Conservation (phyloP, 2,888 invertebrate species). For the Drosophila neotestacea region DNA sequence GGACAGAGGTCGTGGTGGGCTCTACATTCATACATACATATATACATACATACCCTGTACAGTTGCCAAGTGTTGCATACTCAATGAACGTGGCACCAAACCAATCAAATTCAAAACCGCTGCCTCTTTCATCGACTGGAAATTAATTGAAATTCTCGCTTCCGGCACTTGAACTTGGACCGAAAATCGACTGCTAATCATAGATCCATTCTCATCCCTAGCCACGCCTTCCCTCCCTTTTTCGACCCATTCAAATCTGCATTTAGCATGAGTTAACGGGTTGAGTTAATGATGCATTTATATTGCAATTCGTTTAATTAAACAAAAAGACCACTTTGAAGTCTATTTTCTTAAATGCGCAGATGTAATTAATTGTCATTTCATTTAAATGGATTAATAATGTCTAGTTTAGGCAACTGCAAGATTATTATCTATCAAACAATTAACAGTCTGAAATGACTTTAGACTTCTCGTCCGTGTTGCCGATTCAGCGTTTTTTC, state of each 20-base stretch:
- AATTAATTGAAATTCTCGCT: constrained; percentile 71
- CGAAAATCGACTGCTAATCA: constrained; percentile 30
- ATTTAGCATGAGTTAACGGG: constrained; percentile 8
- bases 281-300: constrained; percentile 37
- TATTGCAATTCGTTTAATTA: constrained; percentile 34
- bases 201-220: neutral
- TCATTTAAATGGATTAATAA: neutral
- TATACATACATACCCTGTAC: neutral
- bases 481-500: too few species aligned
- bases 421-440: neutral
- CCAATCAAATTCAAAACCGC: constrained; percentile 19
- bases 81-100: constrained; percentile 14
- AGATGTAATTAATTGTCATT: neutral
- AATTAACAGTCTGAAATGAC: too few species aligned
- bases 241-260: constrained; percentile 6
- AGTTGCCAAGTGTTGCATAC: constrained; percentile 55
- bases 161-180: constrained; percentile 40
- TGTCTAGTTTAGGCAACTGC: neutral
- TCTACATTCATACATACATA: too few species aligned
- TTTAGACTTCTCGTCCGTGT: too few species aligned
- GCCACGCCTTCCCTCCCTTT: neutral
- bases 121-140: constrained; percentile 49
- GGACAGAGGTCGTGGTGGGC: constrained; percentile 18
- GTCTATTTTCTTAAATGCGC: neutral
- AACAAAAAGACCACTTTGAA: constrained; percentile 15